Evolutionary conservation across 1,140 invertebrate species (phyloP).

Genomic region (Macrocentrus cingulum): DNA sequence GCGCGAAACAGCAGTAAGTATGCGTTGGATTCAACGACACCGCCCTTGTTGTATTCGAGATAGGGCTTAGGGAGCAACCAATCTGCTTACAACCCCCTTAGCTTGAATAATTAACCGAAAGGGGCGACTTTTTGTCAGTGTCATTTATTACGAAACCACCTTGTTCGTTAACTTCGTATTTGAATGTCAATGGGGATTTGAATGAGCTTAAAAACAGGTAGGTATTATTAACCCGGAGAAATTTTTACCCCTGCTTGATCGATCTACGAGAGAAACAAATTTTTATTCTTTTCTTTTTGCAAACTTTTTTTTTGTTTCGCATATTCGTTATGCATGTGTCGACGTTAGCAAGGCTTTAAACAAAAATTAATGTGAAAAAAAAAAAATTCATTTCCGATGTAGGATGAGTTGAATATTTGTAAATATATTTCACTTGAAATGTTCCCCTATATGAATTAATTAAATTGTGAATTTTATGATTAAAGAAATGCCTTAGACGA

Average conservation of each 20-base stretch:
- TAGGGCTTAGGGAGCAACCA: constrained; percentile 53
- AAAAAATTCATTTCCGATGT: too few species aligned
- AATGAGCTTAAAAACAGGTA: constrained; percentile 35
- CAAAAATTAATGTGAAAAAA: too few species aligned
- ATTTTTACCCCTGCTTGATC: constrained; percentile 8
- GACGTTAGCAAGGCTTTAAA: too few species aligned
- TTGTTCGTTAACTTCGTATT: constrained; percentile 47
- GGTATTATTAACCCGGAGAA: constrained; percentile 17
- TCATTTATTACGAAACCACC: constrained; percentile 54
- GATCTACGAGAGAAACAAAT: neutral
- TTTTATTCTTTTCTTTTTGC: too few species aligned
- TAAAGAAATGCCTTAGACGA: neutral
- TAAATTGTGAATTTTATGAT: too few species aligned
- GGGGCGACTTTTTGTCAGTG: constrained; percentile 45
- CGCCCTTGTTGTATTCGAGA: constrained; percentile 46
- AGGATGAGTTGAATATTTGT: too few species aligned
- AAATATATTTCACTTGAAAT: too few species aligned
- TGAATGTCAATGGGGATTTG: constrained; percentile 41
- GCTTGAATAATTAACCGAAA: constrained; percentile 57
- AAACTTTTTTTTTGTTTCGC: too few species aligned
- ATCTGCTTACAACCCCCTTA: constrained; percentile 58
- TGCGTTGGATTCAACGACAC: constrained; percentile 29
- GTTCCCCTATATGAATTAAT: too few species aligned
- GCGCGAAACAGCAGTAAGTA: too few species aligned
- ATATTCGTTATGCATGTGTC: too few species aligned